These are phyloP conservation scores for Propithecus coquereli DNA, from an alignment of 2,113 vertebrate species.

Conservation along the genomic window DNA sequence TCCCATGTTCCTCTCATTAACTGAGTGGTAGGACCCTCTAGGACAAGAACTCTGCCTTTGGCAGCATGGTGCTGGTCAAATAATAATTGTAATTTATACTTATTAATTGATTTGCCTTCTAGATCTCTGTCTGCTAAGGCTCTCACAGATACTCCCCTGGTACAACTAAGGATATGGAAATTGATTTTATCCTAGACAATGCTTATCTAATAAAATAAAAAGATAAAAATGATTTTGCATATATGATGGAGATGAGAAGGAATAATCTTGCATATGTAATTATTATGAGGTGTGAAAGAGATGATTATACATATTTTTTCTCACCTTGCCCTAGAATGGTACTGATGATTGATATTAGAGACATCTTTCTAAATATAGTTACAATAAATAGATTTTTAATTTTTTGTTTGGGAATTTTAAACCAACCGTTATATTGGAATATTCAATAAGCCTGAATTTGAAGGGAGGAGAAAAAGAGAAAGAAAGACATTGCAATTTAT, in stretches of 20 bases:
- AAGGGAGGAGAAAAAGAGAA: not conserved
- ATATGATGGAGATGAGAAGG: not conserved
- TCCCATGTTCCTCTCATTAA: not conserved
- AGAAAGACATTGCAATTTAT: not conserved
- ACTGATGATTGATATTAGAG: not conserved
- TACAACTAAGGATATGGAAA: not conserved
- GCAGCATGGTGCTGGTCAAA: not conserved
- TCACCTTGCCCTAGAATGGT: not conserved
- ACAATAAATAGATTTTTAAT: not conserved
- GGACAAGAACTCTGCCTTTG: not conserved
- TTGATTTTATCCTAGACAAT: slow-evolving; percentile 10
- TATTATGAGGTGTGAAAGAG: not conserved
- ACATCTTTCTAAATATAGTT: not conserved
- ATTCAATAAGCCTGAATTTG: not conserved
- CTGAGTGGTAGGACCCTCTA: not conserved
- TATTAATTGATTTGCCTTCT: slow-evolving; percentile 55
- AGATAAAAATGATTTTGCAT: not conserved
- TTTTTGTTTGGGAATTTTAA: not conserved
- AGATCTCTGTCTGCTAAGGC: not conserved
- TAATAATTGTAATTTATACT: slow-evolving; percentile 38
- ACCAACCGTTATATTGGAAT: not conserved
- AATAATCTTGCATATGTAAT: not conserved
- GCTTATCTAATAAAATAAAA: not conserved
- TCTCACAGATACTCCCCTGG: not conserved
- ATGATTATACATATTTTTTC: not conserved